Base-by-base conservation (phyloP, 2,888 invertebrate genomes). In the Halictus quadricinctus region DNA sequence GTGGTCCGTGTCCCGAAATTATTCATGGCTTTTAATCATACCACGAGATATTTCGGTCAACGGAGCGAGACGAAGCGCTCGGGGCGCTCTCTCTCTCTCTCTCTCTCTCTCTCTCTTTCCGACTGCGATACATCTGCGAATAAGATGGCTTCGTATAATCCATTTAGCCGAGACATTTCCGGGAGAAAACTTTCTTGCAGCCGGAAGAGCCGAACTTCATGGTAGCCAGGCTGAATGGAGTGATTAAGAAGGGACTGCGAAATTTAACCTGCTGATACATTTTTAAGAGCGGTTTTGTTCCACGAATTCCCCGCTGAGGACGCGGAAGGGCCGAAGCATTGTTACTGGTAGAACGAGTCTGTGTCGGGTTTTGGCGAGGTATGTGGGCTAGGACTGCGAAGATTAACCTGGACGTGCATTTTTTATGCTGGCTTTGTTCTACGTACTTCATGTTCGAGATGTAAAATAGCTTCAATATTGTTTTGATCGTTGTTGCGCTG, bases 1-100 rank as follows among this genome's bases (percentile, higher is more conserved):
- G 10, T 2, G 54, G 54, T 6, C 7, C 60, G 29, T 29, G 36
- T 64, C 46, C 60, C 41, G 25, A 60, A 76, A 43, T 76, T 76
- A 76, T 76, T 60, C 25, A 21, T 46, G 21, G n/a, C 21, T 46
- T 72, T 46, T 72, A 72, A 60, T 72, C 76, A 41, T 66, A 6
- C 25, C 13, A 13, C 25, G 8, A 18, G 13, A 72, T 25, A 46
- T 41, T n/a, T 41, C 72, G n/a, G 46, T 41, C 43, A 46, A 70
- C 21, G 12, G 12, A 1, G 60, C 4, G 60, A 4, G n/a, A 46
- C n/a, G 13, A 12, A 12, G 25, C 3, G 3, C 54, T 10, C 21
- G 21, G 10, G 21, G 10, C 50, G 2, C 54, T 7, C 7, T 7
- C 50, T 21, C 48, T 50, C 18, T 18, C 50, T 54, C 54, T 7